Percentiles rank a stretch among this genome's conserved stretches.
phyloP scores from a whole-genome alignment of 2,113 vertebrate genomes.

The Columba livia region DNA sequence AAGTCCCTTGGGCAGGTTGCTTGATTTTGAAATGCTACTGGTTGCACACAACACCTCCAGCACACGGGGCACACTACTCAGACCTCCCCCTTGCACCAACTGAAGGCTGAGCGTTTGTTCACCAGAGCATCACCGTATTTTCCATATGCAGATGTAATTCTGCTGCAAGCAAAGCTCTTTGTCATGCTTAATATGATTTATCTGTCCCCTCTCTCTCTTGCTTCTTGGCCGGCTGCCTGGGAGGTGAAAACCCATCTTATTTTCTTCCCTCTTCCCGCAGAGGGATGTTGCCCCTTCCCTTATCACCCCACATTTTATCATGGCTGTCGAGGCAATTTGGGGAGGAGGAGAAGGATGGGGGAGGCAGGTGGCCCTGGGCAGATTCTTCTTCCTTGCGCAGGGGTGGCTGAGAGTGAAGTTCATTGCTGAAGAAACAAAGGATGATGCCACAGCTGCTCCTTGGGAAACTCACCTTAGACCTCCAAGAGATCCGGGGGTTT shows the following conservation, averaged over 20 bases:
- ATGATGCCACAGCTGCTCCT: background rate
- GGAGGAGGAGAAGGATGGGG: background rate
- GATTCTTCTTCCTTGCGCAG: background rate
- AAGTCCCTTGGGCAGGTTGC: background rate
- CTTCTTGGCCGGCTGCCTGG: background rate
- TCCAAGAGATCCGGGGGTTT: background rate
- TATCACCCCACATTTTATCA: background rate
- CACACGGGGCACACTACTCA: background rate
- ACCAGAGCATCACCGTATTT: background rate
- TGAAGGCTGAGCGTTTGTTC: background rate
- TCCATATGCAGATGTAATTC: background rate
- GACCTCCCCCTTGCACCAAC: background rate
- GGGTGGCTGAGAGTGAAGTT: background rate
- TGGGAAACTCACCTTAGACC: background rate
- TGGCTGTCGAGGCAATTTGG: fast-evolving
- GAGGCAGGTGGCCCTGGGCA: background rate
- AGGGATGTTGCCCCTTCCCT: background rate
- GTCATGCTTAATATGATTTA: background rate
- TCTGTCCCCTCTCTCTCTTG: background rate
- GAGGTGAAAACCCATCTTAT: background rate
- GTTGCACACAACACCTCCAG: background rate
- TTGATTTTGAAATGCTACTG: background rate
- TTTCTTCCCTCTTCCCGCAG: background rate
- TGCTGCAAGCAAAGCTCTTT: background rate
- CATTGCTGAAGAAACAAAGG: background rate